Base-by-base conservation (phyloP, 1,140 invertebrate genomes). In the Drosophila melanica region DNA sequence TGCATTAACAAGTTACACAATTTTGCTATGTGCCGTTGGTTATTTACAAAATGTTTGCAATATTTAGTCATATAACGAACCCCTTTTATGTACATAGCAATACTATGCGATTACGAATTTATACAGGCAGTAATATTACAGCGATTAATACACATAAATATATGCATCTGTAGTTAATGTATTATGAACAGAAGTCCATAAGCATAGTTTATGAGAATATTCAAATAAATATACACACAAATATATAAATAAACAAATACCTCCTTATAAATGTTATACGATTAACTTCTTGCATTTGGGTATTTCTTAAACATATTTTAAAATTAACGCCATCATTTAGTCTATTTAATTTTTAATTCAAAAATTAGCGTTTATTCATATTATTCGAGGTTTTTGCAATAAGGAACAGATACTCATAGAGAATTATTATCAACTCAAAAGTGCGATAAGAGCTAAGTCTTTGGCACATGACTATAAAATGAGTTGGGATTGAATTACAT, bases 31-130 rank as follows among this genome's bases (percentile, higher is more conserved):
- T 37, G 33, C 20, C n/a, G 45, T 62, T 50, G 35, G 35, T 39
- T 69, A 62, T 44, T 53, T 53, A 54, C 14, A 47, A 27, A 48
- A 57, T 58, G 53, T 57, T 66, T 65, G 41, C 42, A 23, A 59
- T 37, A 72, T 35, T 58, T 39, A 42, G 23, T 27, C 39, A 39
- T 35, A 57, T 73, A 58, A 14, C 11, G 3, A 51, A 30, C 42
- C 16, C 2, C 4, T 18, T 45, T 16, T 16, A 20, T 73, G 64
- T 60, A 68, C 41, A 73, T 54, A 68, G 50, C 50, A 68, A 48
- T 62, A 62, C 16, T 62, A 53, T 54, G 55, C 64, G 23, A 59
- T 60, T 48, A 60, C 71, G 71, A 74, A 74, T 74, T 74, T 74
- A 74, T 62, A 41, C 60, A 42, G 50, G 8, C 70, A 64, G 42